A percentile compares a stretch with the other conserved stretches of the same genome.
phyloP scores from a whole-genome alignment of 2,113 vertebrate species.

The Xenotilapia caudafasciata region DNA sequence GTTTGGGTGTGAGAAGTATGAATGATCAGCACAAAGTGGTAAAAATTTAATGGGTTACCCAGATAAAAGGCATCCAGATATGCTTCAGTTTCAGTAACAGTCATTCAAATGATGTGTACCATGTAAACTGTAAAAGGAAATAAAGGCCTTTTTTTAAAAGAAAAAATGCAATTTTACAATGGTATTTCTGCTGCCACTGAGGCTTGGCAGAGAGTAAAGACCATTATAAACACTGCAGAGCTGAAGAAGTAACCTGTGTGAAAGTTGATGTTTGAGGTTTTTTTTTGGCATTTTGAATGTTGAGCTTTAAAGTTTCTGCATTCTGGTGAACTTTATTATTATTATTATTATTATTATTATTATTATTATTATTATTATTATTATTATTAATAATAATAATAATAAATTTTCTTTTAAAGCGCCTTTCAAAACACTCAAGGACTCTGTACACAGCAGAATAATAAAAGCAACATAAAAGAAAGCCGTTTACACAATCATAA shows the following conservation, averaged over 20 bases:
- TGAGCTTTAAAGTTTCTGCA: background rate
- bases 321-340: background rate
- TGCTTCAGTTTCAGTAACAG: background rate
- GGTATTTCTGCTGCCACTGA: background rate
- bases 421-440: background rate
- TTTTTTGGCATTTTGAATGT: background rate
- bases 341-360: too few species aligned
- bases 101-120: background rate
- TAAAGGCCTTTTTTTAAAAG: background rate
- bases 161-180: background rate
- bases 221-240: background rate
- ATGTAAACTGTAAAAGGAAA: too few species aligned
- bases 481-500: background rate
- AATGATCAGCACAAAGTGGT: background rate
- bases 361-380: too few species aligned
- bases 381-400: background rate
- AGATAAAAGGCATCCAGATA: background rate
- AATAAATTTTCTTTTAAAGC: accelerated
- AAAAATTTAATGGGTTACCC: background rate
- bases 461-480: background rate
- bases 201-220: background rate
- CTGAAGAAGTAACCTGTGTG: background rate
- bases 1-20: background rate
- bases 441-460: background rate
- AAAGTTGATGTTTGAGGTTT: background rate